These are phyloP conservation scores for Cuculus canorus DNA, from an alignment of 2,797 vertebrate species.

Conservation along the genomic window DNA sequence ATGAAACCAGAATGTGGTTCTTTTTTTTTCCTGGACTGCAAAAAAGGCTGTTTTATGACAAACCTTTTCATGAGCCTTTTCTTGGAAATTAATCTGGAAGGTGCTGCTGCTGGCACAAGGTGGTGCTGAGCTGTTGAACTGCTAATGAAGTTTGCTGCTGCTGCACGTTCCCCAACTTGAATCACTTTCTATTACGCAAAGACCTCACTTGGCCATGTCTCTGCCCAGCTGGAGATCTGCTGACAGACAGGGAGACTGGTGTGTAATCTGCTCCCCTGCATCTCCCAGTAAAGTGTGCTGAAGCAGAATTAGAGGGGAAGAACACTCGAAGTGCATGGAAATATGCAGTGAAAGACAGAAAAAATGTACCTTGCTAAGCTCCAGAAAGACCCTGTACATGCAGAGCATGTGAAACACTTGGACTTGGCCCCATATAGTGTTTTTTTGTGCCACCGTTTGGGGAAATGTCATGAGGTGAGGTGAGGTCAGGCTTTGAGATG, in stretches of 20 bases:
- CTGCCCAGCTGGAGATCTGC: not conserved
- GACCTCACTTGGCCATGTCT: not conserved
- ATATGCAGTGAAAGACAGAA: not conserved
- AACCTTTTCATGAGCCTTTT: not conserved
- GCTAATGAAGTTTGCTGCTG: not conserved
- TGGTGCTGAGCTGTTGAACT: not conserved
- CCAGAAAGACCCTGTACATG: not conserved
- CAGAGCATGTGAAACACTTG: not conserved
- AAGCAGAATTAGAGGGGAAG: not conserved
- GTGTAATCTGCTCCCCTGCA: not conserved
- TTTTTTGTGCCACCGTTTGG: not conserved
- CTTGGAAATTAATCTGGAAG: not conserved
- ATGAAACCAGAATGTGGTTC: not conserved
- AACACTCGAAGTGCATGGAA: not conserved
- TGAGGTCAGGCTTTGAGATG: not conserved
- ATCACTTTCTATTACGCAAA: not conserved
- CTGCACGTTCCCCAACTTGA: not conserved
- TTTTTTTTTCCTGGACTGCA: not conserved
- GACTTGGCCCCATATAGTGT: accelerated
- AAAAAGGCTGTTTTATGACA: not conserved
- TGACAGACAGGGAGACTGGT: not conserved
- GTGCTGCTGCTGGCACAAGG: not conserved
- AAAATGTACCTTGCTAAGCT: not conserved
- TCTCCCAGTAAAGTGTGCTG: accelerated
- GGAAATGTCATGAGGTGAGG: accelerated